Percentiles rank a stretch among this genome's conserved stretches.
Evolutionary conservation across 1,140 invertebrate genomes (phyloP).

Genomic region (Drosophila kanapiae): DNA sequence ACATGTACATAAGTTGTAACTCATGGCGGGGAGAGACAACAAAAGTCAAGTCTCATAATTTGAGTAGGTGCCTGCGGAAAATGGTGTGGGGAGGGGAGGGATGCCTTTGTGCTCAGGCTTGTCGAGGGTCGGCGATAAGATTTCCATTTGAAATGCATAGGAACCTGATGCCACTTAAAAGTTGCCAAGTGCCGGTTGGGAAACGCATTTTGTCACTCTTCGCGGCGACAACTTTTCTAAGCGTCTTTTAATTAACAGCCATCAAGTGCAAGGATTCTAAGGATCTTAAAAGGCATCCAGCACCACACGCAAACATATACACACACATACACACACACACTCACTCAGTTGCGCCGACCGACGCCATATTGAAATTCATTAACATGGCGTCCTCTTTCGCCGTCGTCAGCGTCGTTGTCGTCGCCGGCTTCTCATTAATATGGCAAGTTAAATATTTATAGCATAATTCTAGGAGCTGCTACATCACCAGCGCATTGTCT

Average conservation of each 20-base stretch:
- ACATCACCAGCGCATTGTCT: slow-evolving; percentile 73
- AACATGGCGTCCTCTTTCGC: slow-evolving; percentile 57
- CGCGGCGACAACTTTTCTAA: slow-evolving; percentile 65
- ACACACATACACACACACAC: not conserved
- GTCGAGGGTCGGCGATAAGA: slow-evolving; percentile 27
- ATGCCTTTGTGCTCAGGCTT: slow-evolving; percentile 29
- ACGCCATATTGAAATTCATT: slow-evolving; percentile 83
- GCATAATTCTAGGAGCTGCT: slow-evolving; percentile 78
- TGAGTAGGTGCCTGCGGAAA: slow-evolving; percentile 34
- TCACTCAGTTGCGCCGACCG: slow-evolving; percentile 34
- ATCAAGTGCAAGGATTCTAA: slow-evolving; percentile 80
- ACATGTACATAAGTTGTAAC: slow-evolving; percentile 20
- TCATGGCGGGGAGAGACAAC: slow-evolving; percentile 18
- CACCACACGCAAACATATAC: slow-evolving; percentile 8
- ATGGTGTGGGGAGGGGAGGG: not conserved
- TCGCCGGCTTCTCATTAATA: slow-evolving; percentile 70
- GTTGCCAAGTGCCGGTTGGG: slow-evolving; percentile 44
- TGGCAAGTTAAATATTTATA: slow-evolving; percentile 84
- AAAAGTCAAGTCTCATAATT: slow-evolving; percentile 45
- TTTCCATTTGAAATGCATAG: slow-evolving; percentile 57
- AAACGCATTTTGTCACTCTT: slow-evolving; percentile 54
- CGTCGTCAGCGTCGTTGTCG: slow-evolving; percentile 15
- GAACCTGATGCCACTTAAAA: slow-evolving; percentile 67
- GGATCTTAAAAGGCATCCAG: slow-evolving; percentile 53
- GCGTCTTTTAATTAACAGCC: slow-evolving; percentile 80